A percentile compares a stretch with the other conserved stretches of the same genome.
phyloP scores from a whole-genome alignment of 2,113 vertebrate species.

The Menidia beryllina region DNA sequence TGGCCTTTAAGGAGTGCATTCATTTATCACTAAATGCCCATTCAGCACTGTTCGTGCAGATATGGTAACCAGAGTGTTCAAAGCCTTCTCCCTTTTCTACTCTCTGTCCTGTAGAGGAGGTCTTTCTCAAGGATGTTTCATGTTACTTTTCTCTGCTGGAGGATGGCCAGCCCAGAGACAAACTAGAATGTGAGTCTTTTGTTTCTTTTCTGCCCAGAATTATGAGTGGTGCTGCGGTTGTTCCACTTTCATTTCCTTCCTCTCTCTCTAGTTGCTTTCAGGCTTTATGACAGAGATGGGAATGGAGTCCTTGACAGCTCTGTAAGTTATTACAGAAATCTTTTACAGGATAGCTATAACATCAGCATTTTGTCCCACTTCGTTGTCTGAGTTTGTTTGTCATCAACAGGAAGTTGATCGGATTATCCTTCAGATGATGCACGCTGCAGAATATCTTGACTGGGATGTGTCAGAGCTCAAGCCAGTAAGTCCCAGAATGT shows the following conservation, averaged over 20 bases:
- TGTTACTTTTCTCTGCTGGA: slow-evolving; percentile 93
- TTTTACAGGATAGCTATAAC: background rate
- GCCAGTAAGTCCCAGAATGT: slow-evolving; percentile 81
- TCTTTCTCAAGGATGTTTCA: slow-evolving; percentile 90
- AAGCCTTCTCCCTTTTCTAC: slow-evolving; percentile 14
- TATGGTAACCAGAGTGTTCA: slow-evolving; percentile 37
- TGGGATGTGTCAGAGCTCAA: slow-evolving; percentile 92
- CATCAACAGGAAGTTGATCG: slow-evolving; percentile 87
- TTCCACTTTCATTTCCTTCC: slow-evolving; percentile 39
- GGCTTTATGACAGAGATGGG: slow-evolving; percentile 90
- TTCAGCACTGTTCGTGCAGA: slow-evolving; percentile 19
- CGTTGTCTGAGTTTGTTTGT: background rate
- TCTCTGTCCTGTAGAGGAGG: slow-evolving; percentile 68
- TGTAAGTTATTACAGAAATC: slow-evolving; percentile 76
- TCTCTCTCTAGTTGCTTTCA: slow-evolving; percentile 86
- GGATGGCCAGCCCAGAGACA: slow-evolving; percentile 89
- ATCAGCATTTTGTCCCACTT: background rate
- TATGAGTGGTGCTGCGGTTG: slow-evolving; percentile 3
- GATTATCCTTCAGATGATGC: slow-evolving; percentile 93
- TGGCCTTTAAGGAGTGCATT: slow-evolving; percentile 41
- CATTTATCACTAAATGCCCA: slow-evolving; percentile 33
- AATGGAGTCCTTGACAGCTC: slow-evolving; percentile 92
- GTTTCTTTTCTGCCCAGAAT: slow-evolving; percentile 16
- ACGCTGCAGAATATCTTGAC: slow-evolving; percentile 89
- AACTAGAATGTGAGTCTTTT: slow-evolving; percentile 88